Base-by-base conservation (phyloP, 2,888 invertebrate genomes). In the Pogonocherus hispidulus region DNA sequence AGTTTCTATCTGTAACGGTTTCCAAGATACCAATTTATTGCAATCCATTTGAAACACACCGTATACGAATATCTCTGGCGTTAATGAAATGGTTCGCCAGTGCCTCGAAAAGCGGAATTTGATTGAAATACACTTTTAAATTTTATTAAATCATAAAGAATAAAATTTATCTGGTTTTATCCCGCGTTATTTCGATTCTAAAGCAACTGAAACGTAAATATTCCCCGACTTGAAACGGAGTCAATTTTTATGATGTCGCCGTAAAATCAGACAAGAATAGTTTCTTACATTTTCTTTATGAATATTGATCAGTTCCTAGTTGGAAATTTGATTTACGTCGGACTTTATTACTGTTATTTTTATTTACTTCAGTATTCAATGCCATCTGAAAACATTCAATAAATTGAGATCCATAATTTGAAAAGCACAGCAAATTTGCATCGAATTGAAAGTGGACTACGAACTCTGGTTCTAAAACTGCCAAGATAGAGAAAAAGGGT, bases 191-290 rank as follows among this genome's bases (percentile, higher is more conserved):
- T 66, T 66, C 60, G 66, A 71, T 63, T 35, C 46, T 23, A 57
- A 59, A 44, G 59, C 64, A 71, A 66, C 66, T 69, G 71, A 69
- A 63, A 57, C 63, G 66, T 69, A 66, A 71, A 69, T 71, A 62
- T 68, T 56, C 60, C 49, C 51, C 27, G 68, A 70, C 63, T 67
- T 59, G 44, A 71, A 67, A 70, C 67, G 66, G 60, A 75, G 70
- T 72, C 71, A 67, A 70, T 73, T 74, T 76, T 74, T 76, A 74
- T 69, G 73, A 63, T 49, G 66, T 32, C 56, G 65, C 67, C 63
- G 68, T 73, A 75, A 73, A 74, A 70, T 69, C 67, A 66, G 63
- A 57, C 54, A 57, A 68, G 62, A 56, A 66, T 55, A 66, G 62
- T 69, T 69, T 62, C 69, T 66, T 55, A 44, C 65, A 66, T 69